Conservation (phyloP, 2,797 vertebrate species). For the Peromyscus nudipes region DNA sequence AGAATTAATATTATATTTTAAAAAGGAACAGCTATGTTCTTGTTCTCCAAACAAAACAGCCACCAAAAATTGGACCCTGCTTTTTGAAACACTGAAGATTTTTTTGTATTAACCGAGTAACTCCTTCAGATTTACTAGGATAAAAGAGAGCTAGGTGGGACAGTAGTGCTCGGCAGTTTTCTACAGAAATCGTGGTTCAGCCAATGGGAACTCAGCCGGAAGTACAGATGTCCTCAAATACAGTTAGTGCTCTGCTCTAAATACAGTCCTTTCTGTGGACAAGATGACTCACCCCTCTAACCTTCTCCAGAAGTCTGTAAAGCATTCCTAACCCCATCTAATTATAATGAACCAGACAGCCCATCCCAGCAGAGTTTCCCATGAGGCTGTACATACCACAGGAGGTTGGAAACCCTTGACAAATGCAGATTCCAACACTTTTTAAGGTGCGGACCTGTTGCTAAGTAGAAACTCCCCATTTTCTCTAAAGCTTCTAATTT, state of each 20-base stretch:
- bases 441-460: background rate
- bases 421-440: background rate
- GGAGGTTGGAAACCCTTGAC: background rate
- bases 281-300: background rate
- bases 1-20: background rate
- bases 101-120: background rate
- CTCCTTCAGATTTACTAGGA: background rate
- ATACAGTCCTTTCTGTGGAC: background rate
- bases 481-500: background rate
- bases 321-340: background rate
- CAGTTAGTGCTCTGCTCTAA: background rate
- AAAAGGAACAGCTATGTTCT: background rate
- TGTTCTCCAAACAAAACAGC: background rate
- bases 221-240: background rate
- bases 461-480: background rate
- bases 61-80: background rate
- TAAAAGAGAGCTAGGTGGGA: background rate
- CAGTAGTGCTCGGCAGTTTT: background rate
- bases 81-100: background rate
- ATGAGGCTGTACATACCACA: background rate
- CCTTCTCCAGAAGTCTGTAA: conserved; percentile 7
- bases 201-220: background rate
- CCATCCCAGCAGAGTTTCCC: background rate
- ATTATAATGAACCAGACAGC: background rate
- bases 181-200: background rate